Evolutionary conservation across 2,113 vertebrate genomes (phyloP), one percentile per base, ranked within the genome.

Genomic region (Pollachius pollachius): DNA sequence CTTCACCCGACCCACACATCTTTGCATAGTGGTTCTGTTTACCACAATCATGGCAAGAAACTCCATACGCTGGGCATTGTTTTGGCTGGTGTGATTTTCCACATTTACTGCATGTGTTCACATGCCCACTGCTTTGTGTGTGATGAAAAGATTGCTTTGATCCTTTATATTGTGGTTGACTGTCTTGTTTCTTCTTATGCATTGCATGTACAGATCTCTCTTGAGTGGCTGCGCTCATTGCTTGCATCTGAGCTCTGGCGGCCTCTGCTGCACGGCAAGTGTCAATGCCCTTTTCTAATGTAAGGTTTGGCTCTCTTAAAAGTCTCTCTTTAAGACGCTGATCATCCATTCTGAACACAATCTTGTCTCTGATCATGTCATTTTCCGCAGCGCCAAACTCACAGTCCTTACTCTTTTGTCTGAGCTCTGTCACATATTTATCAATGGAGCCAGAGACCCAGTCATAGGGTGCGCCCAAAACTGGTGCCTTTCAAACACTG

Each of bases 351-450:
- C 63, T 72, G 3, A 72, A 66, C 54, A 67, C 37, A 61, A 72
- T 62, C 15, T 73, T 73, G 23, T 62, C 71, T 19, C 62, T 72
- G 6, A 79, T 41, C 73, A 75, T 79, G 11, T 68, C 65, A 27
- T 61, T 52, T 62, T 75, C 70, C 4, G 21, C 52, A 13, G 3
- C 5, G 25, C 52, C 63, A 37, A 75, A 80, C 3, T 69, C 73
- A 60, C 68, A 73, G 59, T 72, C 30, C 15, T 64, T 72, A 41
- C 57, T 56, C 60, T 67, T 73, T 25, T 69, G 41, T 16, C 62
- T 63, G 7, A 76, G 60, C 15, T 76, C 57, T 17, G 73, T 75
- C 16, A 76, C 21, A 16, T 62, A 66, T 25, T 72, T 79, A 18
- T 79, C 73, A 15, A 64, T 67, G 5, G 27, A 64, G 6, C 62